Conservation (phyloP, 1,140 invertebrate genomes). For the Cydia fagiglandana region DNA sequence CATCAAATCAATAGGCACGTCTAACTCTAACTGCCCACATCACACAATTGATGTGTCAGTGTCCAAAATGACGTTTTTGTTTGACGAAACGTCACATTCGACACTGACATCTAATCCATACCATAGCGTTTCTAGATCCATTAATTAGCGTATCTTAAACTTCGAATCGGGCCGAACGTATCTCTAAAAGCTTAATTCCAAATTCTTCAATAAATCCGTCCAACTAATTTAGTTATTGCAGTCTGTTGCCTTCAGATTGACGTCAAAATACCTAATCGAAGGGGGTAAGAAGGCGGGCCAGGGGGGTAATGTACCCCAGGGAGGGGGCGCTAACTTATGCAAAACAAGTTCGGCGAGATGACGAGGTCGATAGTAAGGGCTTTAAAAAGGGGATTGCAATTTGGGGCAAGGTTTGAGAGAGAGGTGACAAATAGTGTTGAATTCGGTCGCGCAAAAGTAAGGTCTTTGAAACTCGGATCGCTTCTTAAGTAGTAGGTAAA, state of each 20-base stretch:
- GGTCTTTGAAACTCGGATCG: too few relatives aligned
- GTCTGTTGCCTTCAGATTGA: constrained; percentile 18
- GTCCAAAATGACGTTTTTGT: too few relatives aligned
- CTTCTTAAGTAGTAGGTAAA: too few relatives aligned
- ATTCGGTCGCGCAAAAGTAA: background rate
- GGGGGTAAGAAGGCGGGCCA: constrained; percentile 14
- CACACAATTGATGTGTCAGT: too few relatives aligned
- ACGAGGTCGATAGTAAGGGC: constrained; percentile 7
- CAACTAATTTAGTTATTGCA: constrained; percentile 19
- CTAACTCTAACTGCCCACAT: background rate
- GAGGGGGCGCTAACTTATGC: constrained; percentile 10
- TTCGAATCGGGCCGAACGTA: background rate
- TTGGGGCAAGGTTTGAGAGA: constrained; percentile 9
- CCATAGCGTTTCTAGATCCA: too few relatives aligned
- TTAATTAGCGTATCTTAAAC: too few relatives aligned
- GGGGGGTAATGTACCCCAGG: background rate
- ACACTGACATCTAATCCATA: too few relatives aligned
- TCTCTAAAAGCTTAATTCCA: background rate
- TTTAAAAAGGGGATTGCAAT: background rate
- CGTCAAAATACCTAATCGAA: constrained; percentile 13
- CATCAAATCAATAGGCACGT: background rate
- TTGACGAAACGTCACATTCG: too few relatives aligned
- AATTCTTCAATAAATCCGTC: constrained; percentile 7
- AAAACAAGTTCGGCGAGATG: constrained; percentile 10
- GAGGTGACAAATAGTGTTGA: background rate